phyloP scores from a whole-genome alignment of 2,888 invertebrate species.

The Spisula solida region DNA sequence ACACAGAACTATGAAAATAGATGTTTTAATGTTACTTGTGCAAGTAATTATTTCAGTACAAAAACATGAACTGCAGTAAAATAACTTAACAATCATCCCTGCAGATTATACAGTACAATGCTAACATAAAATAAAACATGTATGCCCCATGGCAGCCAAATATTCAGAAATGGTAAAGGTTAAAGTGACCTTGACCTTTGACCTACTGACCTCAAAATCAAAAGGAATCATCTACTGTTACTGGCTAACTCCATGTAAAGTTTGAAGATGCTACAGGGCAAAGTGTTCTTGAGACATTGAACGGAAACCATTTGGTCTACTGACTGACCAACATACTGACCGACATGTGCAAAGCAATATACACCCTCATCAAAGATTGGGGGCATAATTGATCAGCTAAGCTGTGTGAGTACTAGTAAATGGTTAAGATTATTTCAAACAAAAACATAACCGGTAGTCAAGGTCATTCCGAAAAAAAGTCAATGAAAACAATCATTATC shows the following conservation, averaged over 20 bases:
- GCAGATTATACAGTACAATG: conserved; percentile 34
- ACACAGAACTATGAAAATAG: conserved; percentile 39
- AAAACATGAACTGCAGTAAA: conserved; percentile 42
- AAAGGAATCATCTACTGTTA: no score
- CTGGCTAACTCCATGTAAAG: no score
- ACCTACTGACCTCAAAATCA: no score
- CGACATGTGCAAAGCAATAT: no score
- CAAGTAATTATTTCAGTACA: conserved; percentile 30
- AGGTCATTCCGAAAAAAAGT: not conserved
- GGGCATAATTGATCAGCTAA: conserved; percentile 20
- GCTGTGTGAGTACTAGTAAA: not conserved
- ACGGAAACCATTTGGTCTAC: no score
- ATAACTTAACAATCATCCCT: conserved; percentile 42
- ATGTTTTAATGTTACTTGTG: conserved; percentile 39
- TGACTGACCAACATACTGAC: no score
- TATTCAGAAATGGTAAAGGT: no score
- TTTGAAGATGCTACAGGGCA: no score
- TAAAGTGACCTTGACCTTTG: no score
- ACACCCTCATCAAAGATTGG: no score
- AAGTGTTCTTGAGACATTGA: no score
- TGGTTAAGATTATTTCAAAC: not conserved
- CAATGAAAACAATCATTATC: not conserved
- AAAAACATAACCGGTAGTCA: not conserved
- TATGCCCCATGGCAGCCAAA: no score
- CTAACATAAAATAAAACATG: conserved; percentile 25